Conservation (phyloP, 2,113 vertebrate species). For the Sciurus niger region DNA sequence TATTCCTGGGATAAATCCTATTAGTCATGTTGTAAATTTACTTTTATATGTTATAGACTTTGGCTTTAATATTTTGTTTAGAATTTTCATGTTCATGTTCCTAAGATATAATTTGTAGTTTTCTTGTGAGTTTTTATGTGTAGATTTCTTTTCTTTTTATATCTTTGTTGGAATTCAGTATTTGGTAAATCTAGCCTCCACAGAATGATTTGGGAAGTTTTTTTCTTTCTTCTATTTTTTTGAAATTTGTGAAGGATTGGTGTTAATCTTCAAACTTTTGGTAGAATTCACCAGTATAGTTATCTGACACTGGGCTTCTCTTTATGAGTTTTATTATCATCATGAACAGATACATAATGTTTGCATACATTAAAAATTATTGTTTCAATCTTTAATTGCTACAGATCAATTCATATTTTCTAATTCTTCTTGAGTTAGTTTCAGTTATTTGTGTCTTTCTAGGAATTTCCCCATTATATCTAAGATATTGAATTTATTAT, state of each 20-base stretch:
- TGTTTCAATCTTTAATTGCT: neutral
- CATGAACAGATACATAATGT: neutral
- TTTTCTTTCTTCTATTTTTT: neutral
- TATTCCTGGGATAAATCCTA: neutral
- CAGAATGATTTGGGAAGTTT: neutral
- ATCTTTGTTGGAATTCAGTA: neutral
- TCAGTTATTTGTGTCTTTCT: neutral
- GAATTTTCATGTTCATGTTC: neutral
- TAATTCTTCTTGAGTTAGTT: neutral
- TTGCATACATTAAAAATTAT: neutral
- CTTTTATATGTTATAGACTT: neutral
- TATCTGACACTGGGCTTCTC: neutral
- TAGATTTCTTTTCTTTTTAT: neutral
- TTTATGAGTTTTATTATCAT: neutral
- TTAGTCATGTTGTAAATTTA: constrained; percentile 26
- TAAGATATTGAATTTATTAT: constrained; percentile 19
- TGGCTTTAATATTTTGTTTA: neutral
- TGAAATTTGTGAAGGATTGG: neutral
- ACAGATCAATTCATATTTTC: neutral
- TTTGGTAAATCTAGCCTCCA: neutral
- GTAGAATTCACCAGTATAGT: neutral
- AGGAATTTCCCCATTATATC: neutral
- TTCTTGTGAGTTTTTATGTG: neutral
- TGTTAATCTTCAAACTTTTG: neutral
- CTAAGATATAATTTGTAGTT: neutral